Evolutionary conservation across 2,797 vertebrate genomes (phyloP).

Genomic region (Serranus cabrilla): DNA sequence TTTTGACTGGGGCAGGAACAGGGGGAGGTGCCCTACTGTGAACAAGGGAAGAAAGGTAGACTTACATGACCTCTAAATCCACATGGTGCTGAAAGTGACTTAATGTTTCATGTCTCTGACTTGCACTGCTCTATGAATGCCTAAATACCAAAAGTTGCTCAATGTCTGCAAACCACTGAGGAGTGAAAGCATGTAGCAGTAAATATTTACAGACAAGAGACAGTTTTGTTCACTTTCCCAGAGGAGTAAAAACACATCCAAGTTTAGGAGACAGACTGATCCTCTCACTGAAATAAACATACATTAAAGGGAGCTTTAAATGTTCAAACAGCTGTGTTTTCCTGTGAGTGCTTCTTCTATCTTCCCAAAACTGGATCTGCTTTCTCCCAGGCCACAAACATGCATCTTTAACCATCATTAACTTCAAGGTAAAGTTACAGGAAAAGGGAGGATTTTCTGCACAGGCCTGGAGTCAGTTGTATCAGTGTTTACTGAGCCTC

Average conservation of each 20-base stretch:
- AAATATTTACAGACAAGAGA: slow-evolving; percentile 30
- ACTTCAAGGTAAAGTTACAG: slow-evolving; percentile 5
- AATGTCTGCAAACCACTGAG: slow-evolving; percentile 1
- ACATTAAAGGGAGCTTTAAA: not conserved
- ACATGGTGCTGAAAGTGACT: not conserved
- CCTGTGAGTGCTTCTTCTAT: not conserved
- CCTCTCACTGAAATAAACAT: slow-evolving; percentile 13
- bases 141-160: slow-evolving; percentile 12
- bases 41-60: slow-evolving; percentile 27
- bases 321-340: not conserved
- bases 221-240: slow-evolving; percentile 16
- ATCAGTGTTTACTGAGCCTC: slow-evolving; percentile 15
- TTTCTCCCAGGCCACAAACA: slow-evolving; percentile 14
- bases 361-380: slow-evolving; percentile 1
- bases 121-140: not conserved
- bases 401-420: slow-evolving; percentile 4
- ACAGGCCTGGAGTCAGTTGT: slow-evolving; percentile 41
- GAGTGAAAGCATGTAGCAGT: slow-evolving; percentile 8
- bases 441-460: slow-evolving; percentile 14
- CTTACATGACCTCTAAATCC: slow-evolving; percentile 37
- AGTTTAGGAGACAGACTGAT: not conserved
- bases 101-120: slow-evolving; percentile 8
- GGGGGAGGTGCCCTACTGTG: slow-evolving; percentile 11
- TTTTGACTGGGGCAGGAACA: slow-evolving; percentile 31
- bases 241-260: slow-evolving; percentile 10